A percentile compares a stretch with the other conserved stretches of the same genome.
phyloP scores from a whole-genome alignment of 2,113 vertebrate species.

The Haliaeetus leucogaster region DNA sequence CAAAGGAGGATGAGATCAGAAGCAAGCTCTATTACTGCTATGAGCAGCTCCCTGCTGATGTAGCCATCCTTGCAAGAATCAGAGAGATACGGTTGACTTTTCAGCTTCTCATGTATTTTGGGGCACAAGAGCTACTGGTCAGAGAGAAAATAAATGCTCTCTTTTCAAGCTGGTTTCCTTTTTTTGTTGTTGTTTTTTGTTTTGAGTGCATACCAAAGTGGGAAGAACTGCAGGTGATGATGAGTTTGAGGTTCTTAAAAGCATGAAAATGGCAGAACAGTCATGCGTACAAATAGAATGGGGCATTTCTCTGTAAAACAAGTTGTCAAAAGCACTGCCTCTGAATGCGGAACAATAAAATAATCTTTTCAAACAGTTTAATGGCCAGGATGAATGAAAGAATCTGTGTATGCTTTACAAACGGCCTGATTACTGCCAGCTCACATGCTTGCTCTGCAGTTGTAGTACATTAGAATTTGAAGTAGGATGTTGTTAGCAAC shows the following conservation, averaged over 20 bases:
- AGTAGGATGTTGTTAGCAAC: conserved; percentile 73
- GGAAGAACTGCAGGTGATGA: background rate
- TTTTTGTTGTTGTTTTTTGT: background rate
- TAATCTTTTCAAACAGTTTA: conserved; percentile 38
- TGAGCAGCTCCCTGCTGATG: background rate
- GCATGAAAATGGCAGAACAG: background rate
- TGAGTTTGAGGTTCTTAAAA: background rate
- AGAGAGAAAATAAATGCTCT: background rate
- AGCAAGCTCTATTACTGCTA: background rate
- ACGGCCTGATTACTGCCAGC: conserved; percentile 49
- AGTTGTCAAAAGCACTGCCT: conserved; percentile 15
- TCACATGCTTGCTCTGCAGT: conserved; percentile 54
- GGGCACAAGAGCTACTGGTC: background rate
- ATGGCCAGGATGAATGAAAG: conserved; percentile 49
- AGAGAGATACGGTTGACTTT: background rate
- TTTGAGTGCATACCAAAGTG: background rate
- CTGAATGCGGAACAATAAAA: conserved; percentile 8
- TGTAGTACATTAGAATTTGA: conserved; percentile 67
- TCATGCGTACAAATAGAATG: background rate
- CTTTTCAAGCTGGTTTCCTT: background rate
- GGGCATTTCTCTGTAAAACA: background rate
- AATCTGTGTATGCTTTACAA: conserved; percentile 51
- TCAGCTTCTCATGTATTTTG: background rate
- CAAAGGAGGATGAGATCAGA: background rate
- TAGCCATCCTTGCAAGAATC: background rate